Evolutionary conservation across 30 jellyfish, hydroid and myxozoan genomes (phyloP).

Genomic region (Nemopilema nomurai): DNA sequence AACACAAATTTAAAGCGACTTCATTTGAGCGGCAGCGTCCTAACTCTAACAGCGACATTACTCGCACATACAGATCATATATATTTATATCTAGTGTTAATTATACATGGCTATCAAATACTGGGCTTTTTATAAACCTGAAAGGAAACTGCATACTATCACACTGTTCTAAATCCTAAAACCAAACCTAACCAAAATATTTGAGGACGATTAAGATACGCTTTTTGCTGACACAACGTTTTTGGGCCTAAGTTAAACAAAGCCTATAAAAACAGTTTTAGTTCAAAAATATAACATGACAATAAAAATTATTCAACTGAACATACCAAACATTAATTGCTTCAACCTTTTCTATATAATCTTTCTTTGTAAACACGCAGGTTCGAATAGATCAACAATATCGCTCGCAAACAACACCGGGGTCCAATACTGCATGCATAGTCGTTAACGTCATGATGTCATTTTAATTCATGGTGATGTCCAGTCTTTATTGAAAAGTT

Average conservation of each 20-base stretch:
- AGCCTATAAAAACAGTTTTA: conserved; percentile 50
- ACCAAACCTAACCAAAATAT: conserved; percentile 22
- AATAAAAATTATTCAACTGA: conserved; percentile 1
- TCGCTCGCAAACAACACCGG: neutral
- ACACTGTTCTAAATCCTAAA: conserved; percentile 9
- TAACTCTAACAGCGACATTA: neutral
- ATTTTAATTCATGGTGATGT: too few relatives aligned
- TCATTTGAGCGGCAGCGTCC: neutral
- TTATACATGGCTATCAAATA: conserved; percentile 22
- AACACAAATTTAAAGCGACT: neutral
- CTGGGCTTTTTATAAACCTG: conserved; percentile 29
- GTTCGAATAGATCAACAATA: neutral
- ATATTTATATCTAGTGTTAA: neutral
- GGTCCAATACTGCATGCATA: neutral
- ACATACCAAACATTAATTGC: neutral
- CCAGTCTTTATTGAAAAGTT: too few relatives aligned
- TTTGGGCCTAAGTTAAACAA: conserved; percentile 53
- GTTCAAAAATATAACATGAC: conserved; percentile 53
- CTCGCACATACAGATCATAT: neutral
- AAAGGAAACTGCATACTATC: conserved; percentile 15
- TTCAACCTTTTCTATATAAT: neutral
- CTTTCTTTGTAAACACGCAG: neutral
- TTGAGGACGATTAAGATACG: conserved; percentile 31
- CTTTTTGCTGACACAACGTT: conserved; percentile 44
- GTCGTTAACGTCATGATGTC: too few relatives aligned